phyloP scores from a whole-genome alignment of 2,113 vertebrate genomes.

The Petromus typicus region DNA sequence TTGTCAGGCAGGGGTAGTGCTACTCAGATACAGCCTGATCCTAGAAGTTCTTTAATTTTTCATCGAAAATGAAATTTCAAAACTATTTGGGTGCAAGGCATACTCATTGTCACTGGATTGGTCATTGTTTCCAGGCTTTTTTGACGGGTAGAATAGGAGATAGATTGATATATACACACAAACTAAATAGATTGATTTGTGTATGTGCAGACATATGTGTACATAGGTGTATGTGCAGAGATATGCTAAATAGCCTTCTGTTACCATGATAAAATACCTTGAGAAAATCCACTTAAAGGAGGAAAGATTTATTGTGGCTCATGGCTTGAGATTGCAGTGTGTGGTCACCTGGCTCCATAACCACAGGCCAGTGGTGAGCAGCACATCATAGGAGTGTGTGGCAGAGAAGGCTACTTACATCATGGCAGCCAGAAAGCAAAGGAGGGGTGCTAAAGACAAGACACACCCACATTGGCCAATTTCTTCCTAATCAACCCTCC shows the following conservation, averaged over 20 bases:
- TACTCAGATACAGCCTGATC: too few species aligned
- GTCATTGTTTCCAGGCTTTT: background rate
- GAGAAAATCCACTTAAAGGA: background rate
- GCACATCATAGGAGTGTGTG: background rate
- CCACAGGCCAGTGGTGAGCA: background rate
- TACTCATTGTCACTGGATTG: background rate
- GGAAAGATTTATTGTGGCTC: background rate
- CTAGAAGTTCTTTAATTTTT: background rate
- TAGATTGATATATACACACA: background rate
- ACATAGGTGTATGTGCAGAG: background rate
- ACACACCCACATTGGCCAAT: background rate
- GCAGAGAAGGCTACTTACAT: background rate
- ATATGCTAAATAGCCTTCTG: background rate
- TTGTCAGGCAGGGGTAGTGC: too few species aligned
- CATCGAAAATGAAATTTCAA: background rate
- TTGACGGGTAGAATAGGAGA: background rate
- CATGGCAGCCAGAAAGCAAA: background rate
- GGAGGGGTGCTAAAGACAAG: background rate
- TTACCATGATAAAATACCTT: background rate
- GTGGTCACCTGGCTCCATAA: background rate
- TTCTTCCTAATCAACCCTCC: background rate
- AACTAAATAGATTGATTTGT: background rate
- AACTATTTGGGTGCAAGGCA: background rate
- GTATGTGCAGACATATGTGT: background rate
- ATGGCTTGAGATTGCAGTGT: background rate